These are phyloP conservation scores for Ecdyonurus torrentis DNA, from an alignment of 2,888 invertebrate species.

Conservation along the genomic window DNA sequence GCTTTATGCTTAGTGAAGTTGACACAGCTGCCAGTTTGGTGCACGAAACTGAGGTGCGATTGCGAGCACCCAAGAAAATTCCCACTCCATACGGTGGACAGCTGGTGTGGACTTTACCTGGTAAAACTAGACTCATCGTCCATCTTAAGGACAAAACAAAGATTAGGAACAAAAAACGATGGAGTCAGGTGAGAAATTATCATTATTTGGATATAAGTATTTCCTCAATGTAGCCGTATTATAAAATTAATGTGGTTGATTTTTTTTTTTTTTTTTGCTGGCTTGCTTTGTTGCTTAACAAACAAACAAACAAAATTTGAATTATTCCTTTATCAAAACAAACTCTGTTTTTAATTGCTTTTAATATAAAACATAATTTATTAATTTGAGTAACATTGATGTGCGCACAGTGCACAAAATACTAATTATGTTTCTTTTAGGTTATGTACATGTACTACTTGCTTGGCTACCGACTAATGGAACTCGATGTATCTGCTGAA, in stretches of 20 bases:
- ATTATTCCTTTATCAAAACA: too few relatives aligned
- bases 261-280: too few relatives aligned
- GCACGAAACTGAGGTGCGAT: constrained; percentile 82
- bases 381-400: too few relatives aligned
- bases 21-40: constrained; percentile 92
- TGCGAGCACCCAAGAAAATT: constrained; percentile 80
- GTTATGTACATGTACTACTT: constrained; percentile 99
- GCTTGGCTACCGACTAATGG: constrained; percentile 88
- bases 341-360: neutral
- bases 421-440: constrained; percentile 25
- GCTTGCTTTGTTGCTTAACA: too few relatives aligned
- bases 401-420: too few relatives aligned
- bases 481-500: constrained; percentile 78
- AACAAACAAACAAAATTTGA: too few relatives aligned
- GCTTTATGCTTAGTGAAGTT: constrained; percentile 75
- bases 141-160: constrained; percentile 96
- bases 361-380: too few relatives aligned
- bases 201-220: too few relatives aligned
- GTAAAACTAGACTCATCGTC: constrained; percentile 92
- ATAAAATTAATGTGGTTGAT: too few relatives aligned
- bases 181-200: constrained; percentile 92
- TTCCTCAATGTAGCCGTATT: too few relatives aligned
- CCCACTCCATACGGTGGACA: constrained; percentile 97
- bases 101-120: constrained; percentile 86
- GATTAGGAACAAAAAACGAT: constrained; percentile 94